Conservation (phyloP, 1,140 invertebrate species). For the Drosophila kohkoa region DNA sequence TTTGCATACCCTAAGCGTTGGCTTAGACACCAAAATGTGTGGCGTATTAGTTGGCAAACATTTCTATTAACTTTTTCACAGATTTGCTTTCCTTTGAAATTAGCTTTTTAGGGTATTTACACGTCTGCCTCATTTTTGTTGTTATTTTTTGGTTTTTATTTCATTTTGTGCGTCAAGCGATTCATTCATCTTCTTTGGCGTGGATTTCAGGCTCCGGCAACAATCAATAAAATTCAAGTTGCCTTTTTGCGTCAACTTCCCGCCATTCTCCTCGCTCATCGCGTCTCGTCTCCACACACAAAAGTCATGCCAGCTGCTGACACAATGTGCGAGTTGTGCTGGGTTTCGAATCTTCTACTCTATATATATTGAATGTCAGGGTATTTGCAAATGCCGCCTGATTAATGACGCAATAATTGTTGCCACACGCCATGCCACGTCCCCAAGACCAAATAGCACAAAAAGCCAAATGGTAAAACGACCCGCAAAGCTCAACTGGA, state of each 20-base stretch:
- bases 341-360: constrained; percentile 1
- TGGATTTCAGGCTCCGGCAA: constrained; percentile 60
- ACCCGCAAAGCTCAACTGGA: constrained; percentile 18
- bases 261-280: too few relatives aligned
- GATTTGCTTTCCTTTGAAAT: background rate
- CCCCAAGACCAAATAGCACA: background rate
- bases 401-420: constrained; percentile 84
- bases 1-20: constrained; percentile 28
- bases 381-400: constrained; percentile 80
- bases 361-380: constrained; percentile 61
- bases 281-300: constrained; percentile 26
- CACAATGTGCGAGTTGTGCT: constrained; percentile 8
- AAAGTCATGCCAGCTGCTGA: constrained; percentile 74
- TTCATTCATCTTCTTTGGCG: constrained; percentile 79
- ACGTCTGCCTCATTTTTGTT: background rate
- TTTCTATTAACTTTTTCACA: background rate
- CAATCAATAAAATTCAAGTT: constrained; percentile 84
- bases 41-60: background rate
- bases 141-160: constrained; percentile 4
- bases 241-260: constrained; percentile 55
- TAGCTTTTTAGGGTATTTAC: background rate
- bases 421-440: constrained; percentile 54
- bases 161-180: constrained; percentile 67
- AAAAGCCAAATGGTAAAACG: constrained; percentile 1
- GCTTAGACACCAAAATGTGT: too few relatives aligned